These are phyloP conservation scores for Aricia artaxerxes DNA, from an alignment of 2,888 invertebrate genomes.

Conservation along the genomic window DNA sequence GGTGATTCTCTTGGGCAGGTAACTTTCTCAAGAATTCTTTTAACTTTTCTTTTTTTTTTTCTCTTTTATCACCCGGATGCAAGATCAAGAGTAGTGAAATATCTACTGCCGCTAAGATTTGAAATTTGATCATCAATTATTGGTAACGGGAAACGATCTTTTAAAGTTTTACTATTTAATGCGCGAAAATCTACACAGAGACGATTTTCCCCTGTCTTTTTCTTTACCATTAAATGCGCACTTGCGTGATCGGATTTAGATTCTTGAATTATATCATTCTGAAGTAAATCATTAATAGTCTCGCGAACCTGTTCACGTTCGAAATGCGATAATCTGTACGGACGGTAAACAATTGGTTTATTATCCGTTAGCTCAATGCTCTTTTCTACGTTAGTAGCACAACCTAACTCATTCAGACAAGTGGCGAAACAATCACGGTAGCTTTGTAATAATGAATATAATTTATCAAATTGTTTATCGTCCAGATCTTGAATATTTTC, in stretches of 20 bases:
- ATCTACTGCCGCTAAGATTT: not conserved
- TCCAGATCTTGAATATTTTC: not conserved
- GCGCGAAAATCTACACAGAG: not conserved
- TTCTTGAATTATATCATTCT: constrained; percentile 37
- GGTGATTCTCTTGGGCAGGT: not conserved
- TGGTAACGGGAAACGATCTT: not conserved
- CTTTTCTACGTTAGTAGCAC: not conserved
- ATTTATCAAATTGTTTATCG: not conserved
- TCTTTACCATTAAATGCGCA: constrained; percentile 32
- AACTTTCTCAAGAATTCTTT: constrained; percentile 7
- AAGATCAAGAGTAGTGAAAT: constrained; percentile 23
- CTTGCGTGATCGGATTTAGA: constrained; percentile 37
- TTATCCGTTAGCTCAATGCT: constrained; percentile 10
- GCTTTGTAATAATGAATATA: not conserved
- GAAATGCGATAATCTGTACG: not conserved
- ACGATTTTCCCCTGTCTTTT: not conserved
- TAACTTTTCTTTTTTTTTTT: not conserved
- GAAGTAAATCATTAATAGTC: constrained; percentile 34
- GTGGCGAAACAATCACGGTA: not conserved
- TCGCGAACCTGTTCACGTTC: constrained; percentile 36
- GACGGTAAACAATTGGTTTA: constrained; percentile 20
- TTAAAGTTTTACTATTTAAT: not conserved
- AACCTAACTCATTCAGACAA: not conserved
- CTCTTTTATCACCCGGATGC: not conserved
- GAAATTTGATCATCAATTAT: not conserved